These are phyloP conservation scores for Pandion haliaetus DNA, from an alignment of 2,113 vertebrate genomes.

Conservation along the genomic window DNA sequence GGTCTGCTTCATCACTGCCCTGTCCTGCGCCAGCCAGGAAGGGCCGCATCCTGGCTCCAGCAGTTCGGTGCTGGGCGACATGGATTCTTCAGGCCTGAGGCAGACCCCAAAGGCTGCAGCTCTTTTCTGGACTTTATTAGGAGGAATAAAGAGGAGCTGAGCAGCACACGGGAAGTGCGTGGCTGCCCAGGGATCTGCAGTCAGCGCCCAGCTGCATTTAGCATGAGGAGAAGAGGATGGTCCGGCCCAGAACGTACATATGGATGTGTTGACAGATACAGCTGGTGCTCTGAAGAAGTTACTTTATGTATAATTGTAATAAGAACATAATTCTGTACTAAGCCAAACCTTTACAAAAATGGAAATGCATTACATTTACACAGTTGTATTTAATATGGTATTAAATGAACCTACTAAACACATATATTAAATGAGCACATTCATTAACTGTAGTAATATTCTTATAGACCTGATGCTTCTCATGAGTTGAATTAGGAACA, in stretches of 20 bases:
- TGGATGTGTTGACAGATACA: rapidly evolving
- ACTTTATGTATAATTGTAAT: too few species aligned
- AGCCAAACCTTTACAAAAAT: neutral
- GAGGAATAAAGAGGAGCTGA: neutral
- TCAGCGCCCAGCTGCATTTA: too few species aligned
- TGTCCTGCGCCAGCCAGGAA: neutral
- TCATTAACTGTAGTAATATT: neutral
- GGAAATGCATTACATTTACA: neutral
- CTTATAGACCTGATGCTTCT: neutral
- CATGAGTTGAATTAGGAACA: neutral
- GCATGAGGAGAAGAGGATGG: neutral
- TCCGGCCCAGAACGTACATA: rapidly evolving
- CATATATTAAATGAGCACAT: too few species aligned
- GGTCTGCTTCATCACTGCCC: neutral
- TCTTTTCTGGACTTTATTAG: neutral
- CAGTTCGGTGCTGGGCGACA: neutral
- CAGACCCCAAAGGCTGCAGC: neutral
- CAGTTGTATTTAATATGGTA: too few species aligned
- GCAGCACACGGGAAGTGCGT: rapidly evolving
- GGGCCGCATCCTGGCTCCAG: neutral
- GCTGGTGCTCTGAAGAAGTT: neutral
- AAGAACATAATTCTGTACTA: neutral
- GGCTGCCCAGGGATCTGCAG: neutral
- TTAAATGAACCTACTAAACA: neutral
- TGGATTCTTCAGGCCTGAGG: neutral